phyloP scores from a whole-genome alignment of 2,113 vertebrate genomes.

The Rafetus swinhoei region DNA sequence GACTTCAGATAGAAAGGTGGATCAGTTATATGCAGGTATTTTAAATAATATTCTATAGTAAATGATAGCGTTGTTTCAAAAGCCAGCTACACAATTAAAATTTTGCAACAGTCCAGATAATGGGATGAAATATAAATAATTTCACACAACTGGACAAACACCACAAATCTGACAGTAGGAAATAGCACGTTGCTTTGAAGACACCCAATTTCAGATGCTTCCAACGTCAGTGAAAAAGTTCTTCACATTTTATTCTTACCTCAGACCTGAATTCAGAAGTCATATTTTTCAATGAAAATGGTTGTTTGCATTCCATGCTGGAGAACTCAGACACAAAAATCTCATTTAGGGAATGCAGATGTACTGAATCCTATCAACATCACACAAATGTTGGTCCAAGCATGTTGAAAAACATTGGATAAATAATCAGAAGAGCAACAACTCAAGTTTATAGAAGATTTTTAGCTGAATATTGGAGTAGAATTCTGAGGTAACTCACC shows the following conservation, averaged over 20 bases:
- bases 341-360: background rate
- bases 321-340: background rate
- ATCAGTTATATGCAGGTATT: background rate
- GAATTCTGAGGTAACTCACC: background rate
- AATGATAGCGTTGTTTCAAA: background rate
- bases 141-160: background rate
- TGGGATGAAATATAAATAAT: background rate
- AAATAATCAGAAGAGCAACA: conserved; percentile 35
- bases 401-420: conserved; percentile 13
- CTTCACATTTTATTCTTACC: background rate
- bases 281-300: conserved; percentile 7
- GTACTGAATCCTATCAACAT: background rate
- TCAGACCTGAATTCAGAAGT: background rate
- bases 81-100: background rate
- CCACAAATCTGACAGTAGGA: background rate
- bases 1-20: background rate
- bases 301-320: background rate
- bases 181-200: background rate
- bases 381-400: background rate
- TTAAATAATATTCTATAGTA: background rate
- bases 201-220: background rate
- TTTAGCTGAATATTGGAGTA: background rate
- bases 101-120: background rate
- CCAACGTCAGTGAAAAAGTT: background rate
- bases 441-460: conserved; percentile 24